Evolutionary conservation across 2,888 invertebrate species (phyloP), one percentile per base, ranked within the genome.

Genomic region (Hirtodrosophila trivittata): DNA sequence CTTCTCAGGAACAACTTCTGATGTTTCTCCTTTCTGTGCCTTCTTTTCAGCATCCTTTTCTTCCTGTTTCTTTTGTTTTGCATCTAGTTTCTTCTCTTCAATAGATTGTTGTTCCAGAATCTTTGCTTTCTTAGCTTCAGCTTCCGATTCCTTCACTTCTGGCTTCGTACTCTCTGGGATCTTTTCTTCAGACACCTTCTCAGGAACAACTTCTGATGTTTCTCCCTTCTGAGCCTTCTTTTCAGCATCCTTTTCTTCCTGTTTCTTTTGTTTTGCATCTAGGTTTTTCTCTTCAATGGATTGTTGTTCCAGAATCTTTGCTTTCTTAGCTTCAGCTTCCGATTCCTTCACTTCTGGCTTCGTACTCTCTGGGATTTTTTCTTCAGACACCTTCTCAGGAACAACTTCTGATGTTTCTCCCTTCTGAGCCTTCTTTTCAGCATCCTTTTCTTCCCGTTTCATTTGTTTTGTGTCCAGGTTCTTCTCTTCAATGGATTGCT

Each of bases 321-420:
- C 18, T 21, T 21, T 21, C 18, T 21, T 21, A 3, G 18, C 2
- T 21, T 21, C 5, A 21, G 25, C 50, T 8, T 57, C 26, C 6
- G 35, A 10, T 30, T 63, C 41, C 18, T 45, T 58, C 3, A 10
- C 12, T 4, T 43, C 35, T 7, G 9, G 9, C 9, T 60, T 41
- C 9, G 43, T n/a, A 18, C 65, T 64, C 75, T 66, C 62, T 39
- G 16, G 39, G 0, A 38, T 9, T 14, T 57, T 46, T 3, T 49
- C 54, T 35, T 59, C 43, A 8, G 37, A n/a, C 5, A 45, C 49
- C 32, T 75, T 65, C 16, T 66, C 50, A 12, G 70, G 46, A 32
- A 33, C 42, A 9, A 60, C 52, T 25, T 66, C 63, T 5, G 66
- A 56, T 16, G 38, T 41, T 26, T 37, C 68, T 38, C 3, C 47